Base-by-base conservation (phyloP, 2,888 invertebrate genomes). In the Agrotis ipsilon region DNA sequence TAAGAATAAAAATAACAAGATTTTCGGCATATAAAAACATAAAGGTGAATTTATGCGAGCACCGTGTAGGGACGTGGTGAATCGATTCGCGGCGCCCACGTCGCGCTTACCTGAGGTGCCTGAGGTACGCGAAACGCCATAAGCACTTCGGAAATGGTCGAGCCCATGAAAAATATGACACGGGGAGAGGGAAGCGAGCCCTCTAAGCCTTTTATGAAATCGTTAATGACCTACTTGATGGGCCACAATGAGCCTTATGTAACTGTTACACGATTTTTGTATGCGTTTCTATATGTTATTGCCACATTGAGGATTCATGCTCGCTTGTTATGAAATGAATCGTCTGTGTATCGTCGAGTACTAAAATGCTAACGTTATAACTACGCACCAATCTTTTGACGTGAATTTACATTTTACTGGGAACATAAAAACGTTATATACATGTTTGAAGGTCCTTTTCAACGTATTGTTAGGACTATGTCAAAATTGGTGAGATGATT, bases 201-300 rank as follows among this genome's bases (percentile, higher is more conserved):
- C 92, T 90, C 90, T 94, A 93, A 92, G 93, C 94, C 93, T 92
- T 94, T 94, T 94, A 94, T 94, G 93, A 92, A 94, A 94, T 93
- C 92, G 93, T 93, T 94, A 95, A 94, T 94, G 94, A 94, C 89
- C 88, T 86, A 81, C 90, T 88, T 91, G 92, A 93, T 93, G 91
- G 92, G 78, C 82, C 80, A 82, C 88, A 89, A 88, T 87, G 89
- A 88, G 88, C 88, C 90, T 90, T 92, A 90, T 82, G 82, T 85
- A 89, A 90, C 88, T 87, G 89, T 88, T 80, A 88, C 78, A 85
- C 86, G 86, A 82, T 88, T 86, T 87, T 89, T 89, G 86, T 86
- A 87, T 88, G 88, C 88, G 85, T 88, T 87, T 87, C 83, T 85
- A 84, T 87, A 87, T 86, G 87, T 85, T 85, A 64, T 83, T 80